A percentile compares a stretch with the other conserved stretches of the same genome.
Evolutionary conservation across 2,797 vertebrate genomes (phyloP).

Genomic region (Atherinosoma microstoma): DNA sequence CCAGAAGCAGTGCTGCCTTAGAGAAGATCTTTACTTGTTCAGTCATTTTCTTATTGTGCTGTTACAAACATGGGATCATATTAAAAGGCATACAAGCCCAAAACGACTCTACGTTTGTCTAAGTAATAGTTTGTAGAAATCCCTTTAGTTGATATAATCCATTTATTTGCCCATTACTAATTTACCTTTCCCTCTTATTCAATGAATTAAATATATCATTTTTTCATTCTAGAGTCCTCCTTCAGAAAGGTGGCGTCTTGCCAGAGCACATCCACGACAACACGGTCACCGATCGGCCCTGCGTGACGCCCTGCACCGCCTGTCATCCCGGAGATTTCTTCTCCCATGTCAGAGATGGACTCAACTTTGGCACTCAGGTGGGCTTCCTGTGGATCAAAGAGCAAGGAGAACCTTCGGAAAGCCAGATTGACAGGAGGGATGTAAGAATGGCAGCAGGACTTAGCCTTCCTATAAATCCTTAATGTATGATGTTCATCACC

Average conservation of each 20-base stretch:
- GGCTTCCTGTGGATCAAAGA: conserved; percentile 90
- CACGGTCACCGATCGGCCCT: conserved; percentile 64
- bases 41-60: too few species aligned
- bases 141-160: too few species aligned
- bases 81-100: too few species aligned
- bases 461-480: too few species aligned
- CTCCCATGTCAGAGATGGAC: conserved; percentile 91
- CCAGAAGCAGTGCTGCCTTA: too few species aligned
- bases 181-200: background rate
- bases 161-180: background rate
- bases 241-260: conserved; percentile 88
- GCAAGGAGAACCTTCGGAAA: background rate
- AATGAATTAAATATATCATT: background rate
- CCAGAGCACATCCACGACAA: conserved; percentile 90
- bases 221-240: conserved; percentile 84
- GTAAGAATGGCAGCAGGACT: background rate
- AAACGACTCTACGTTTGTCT: too few species aligned
- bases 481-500: background rate
- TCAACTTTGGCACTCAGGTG: conserved; percentile 92
- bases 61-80: too few species aligned
- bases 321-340: conserved; percentile 91
- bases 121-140: too few species aligned
- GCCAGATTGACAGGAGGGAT: background rate
- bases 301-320: conserved; percentile 89
- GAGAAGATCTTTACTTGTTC: too few species aligned